Conservation (phyloP, 2,113 vertebrate species). For the Muntiacus reevesi region DNA sequence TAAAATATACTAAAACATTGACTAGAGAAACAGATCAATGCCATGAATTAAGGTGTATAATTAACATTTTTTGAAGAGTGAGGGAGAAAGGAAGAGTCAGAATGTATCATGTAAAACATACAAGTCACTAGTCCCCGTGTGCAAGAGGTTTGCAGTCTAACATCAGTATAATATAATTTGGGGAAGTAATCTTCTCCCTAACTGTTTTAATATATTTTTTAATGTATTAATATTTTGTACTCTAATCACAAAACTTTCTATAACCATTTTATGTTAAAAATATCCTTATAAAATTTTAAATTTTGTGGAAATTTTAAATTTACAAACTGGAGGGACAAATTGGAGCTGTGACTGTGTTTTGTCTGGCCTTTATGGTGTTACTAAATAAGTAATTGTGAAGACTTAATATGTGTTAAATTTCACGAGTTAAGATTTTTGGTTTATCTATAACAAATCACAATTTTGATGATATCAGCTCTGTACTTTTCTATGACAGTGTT, state of each 20-base stretch:
- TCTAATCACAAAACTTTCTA: background rate
- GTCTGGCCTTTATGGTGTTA: background rate
- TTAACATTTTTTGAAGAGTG: background rate
- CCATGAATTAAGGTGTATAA: background rate
- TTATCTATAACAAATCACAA: background rate
- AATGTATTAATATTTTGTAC: background rate
- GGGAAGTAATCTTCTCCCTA: background rate
- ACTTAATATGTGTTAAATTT: background rate
- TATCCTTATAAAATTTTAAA: background rate
- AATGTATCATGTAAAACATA: background rate
- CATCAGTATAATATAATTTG: background rate
- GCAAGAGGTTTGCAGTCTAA: background rate
- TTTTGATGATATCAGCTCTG: background rate
- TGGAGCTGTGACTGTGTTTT: background rate
- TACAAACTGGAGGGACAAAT: background rate
- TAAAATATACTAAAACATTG: background rate
- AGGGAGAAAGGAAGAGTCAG: background rate
- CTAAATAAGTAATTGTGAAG: background rate
- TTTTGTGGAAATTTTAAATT: background rate
- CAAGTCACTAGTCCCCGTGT: background rate
- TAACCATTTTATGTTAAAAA: background rate
- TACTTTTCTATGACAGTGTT: background rate
- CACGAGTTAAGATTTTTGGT: background rate
- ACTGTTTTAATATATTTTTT: background rate
- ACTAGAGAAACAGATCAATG: background rate